Evolutionary conservation across 2,797 vertebrate species (phyloP), one percentile per base, ranked within the genome.

Genomic region (Hoplostethus atlanticus): DNA sequence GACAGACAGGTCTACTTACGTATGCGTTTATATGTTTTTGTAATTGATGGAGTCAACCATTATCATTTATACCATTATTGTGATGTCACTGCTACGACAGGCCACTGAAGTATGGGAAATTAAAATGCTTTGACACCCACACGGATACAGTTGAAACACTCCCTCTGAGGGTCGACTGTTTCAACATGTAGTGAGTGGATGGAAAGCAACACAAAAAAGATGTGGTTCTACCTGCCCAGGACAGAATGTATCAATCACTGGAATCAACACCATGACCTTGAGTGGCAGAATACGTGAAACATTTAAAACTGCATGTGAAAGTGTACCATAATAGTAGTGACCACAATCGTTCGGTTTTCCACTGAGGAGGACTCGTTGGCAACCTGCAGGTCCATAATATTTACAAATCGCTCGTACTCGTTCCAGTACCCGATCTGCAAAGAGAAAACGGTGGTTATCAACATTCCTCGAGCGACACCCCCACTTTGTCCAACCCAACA

Each of bases 271-370:
- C 92, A 93, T 95, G 94, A 95, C 94, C 94, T 94, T 93, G 95
- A 96, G 94, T 94, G 95, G 95, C 94, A 96, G 95, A 95, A 95
- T 93, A 94, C 75, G 94, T 91, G 92, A 94, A 86, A 95, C 93
- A 93, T 91, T 96, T 95, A 95, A 94, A 95, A 95, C 91, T 90
- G 91, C 92, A 86, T 90, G 93, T 21, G 91, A 93, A 94, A 94
- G 97, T 98, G 97, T 97, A 99, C 98, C 96, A 99, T 96, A 95
- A 99, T 99, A 92, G 98, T 99, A 91, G 98, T 99, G 93, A 99
- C 98, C 89, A 99, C 97, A 90, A 99, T 99, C 82, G 98, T 99
- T 95, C 97, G 95, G 90, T 99, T 99, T 96, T 99, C 98, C 93
- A 98, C 94, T 77, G 98, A 98, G 30, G 97, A 96, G 77, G 93